phyloP scores from a whole-genome alignment of 2,888 invertebrate species.

The Rotaria magnacalcarata region DNA sequence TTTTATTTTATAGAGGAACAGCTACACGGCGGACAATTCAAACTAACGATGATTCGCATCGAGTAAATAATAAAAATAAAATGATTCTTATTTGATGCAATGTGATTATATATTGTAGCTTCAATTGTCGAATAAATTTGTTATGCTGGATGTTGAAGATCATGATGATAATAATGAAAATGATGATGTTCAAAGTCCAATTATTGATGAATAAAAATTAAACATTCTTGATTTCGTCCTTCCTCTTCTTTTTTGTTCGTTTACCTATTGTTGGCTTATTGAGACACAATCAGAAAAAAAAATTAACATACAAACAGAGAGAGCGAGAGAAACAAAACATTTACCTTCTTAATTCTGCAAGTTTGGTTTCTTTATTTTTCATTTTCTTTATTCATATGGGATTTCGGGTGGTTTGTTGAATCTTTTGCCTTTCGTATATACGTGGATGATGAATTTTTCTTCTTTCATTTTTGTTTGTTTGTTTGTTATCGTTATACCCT shows the following conservation, averaged over 20 bases:
- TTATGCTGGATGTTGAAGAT: not conserved
- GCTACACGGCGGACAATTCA: not conserved
- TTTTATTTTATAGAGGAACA: not conserved
- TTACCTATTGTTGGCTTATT: not conserved
- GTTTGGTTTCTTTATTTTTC: not conserved
- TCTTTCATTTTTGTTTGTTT: conserved; percentile 1
- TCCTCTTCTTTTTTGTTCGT: not conserved
- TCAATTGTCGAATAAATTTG: not conserved
- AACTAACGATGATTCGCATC: not conserved
- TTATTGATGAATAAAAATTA: not conserved
- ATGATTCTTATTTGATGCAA: not conserved
- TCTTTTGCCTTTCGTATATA: not conserved
- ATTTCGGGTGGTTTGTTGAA: not conserved
- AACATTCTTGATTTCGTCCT: not conserved
- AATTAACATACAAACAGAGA: not conserved
- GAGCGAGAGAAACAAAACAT: not conserved
- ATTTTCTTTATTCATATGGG: not conserved
- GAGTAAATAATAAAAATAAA: not conserved
- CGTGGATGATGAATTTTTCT: not conserved
- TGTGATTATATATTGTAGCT: not conserved
- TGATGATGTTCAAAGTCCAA: not conserved
- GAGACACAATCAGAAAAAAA: not conserved
- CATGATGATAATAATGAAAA: not conserved
- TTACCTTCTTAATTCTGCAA: not conserved
- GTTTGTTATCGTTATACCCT: conserved; percentile 18